Conservation (phyloP, 2,797 vertebrate species). For the Hoplostethus mediterraneus region DNA sequence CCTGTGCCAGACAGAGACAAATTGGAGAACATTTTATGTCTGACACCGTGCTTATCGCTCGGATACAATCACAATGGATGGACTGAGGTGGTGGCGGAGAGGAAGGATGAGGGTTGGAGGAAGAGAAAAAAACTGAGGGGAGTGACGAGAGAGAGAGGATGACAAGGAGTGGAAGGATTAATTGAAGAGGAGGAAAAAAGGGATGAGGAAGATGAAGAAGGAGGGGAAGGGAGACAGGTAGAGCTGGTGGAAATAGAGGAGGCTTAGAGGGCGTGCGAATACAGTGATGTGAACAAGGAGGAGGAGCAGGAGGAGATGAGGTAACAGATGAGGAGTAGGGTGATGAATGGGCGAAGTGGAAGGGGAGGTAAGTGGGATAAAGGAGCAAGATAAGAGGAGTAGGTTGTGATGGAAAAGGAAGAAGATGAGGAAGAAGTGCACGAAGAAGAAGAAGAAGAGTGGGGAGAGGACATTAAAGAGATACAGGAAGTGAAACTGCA, state of each 20-base stretch:
- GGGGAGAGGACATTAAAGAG: too few relatives aligned
- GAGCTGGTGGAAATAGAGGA: too few relatives aligned
- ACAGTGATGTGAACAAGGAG: too few relatives aligned
- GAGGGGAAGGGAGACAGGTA: neutral
- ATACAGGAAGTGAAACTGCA: too few relatives aligned
- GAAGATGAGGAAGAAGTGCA: too few relatives aligned
- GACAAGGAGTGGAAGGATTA: neutral
- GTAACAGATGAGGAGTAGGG: neutral
- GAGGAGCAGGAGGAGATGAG: too few relatives aligned
- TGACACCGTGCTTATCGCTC: constrained; percentile 67
- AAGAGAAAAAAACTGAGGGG: constrained; percentile 10
- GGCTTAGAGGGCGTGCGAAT: too few relatives aligned
- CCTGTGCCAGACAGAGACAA: constrained; percentile 53
- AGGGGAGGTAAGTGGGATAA: neutral
- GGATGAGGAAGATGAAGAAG: neutral
- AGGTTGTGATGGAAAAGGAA: too few relatives aligned
- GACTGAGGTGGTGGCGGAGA: constrained; percentile 31
- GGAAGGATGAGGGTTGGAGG: constrained; percentile 10
- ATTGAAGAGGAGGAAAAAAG: neutral
- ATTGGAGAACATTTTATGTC: constrained; percentile 68
- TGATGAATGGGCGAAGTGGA: neutral
- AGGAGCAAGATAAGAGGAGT: neutral
- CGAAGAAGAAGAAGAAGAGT: too few relatives aligned
- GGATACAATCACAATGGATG: constrained; percentile 54
- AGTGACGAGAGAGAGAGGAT: constrained; percentile 7